Percentiles rank a stretch among this genome's conserved stretches.
phyloP scores from a whole-genome alignment of 2,888 invertebrate genomes.

The Tetragnatha montana region DNA sequence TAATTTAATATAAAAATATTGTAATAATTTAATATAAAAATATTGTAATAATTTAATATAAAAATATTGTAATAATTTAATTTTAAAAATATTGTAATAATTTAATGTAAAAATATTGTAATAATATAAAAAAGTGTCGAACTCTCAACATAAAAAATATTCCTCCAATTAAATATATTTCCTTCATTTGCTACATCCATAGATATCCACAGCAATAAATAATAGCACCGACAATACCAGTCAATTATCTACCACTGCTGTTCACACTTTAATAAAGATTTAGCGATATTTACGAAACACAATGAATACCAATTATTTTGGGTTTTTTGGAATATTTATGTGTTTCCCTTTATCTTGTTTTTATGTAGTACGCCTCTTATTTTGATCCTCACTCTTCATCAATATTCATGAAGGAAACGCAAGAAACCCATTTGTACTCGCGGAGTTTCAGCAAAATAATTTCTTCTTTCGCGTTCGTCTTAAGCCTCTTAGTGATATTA shows the following conservation, averaged over 20 bases:
- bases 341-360: not conserved
- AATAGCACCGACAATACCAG: not conserved
- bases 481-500: not conserved
- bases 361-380: not conserved
- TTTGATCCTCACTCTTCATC: not conserved
- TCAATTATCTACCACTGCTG: not conserved
- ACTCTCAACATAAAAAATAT: no score
- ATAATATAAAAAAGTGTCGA: no score
- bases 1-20: no score
- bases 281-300: not conserved
- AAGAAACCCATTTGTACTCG: not conserved
- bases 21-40: no score
- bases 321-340: conserved; percentile 9
- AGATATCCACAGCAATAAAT: not conserved
- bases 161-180: no score
- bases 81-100: no score
- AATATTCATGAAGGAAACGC: not conserved
- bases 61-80: no score
- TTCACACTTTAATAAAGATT: not conserved
- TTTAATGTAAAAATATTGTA: no score
- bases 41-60: no score
- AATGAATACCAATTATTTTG: conserved; percentile 13
- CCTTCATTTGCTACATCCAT: not conserved
- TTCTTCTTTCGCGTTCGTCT: not conserved
- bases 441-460: not conserved